Evolutionary conservation across 2,797 vertebrate species (phyloP).

Genomic region (Peromyscus melanophrys): DNA sequence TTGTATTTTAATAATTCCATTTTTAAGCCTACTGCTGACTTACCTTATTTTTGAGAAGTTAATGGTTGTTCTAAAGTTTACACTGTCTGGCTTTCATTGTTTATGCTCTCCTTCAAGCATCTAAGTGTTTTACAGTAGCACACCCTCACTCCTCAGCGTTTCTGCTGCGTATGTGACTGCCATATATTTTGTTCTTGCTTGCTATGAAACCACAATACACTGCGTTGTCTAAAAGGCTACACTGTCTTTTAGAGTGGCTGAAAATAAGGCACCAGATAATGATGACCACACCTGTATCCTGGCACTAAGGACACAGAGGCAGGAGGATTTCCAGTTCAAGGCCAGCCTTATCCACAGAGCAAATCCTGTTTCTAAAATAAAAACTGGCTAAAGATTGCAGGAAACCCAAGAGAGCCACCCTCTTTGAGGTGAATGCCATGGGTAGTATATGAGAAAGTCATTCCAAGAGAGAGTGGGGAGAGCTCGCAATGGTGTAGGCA

Average conservation of each 20-base stretch:
- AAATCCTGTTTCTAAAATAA: not conserved
- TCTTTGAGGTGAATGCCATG: not conserved
- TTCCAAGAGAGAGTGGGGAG: not conserved
- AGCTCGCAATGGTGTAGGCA: not conserved
- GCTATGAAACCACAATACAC: not conserved
- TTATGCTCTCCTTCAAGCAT: not conserved
- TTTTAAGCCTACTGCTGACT: conserved; percentile 14
- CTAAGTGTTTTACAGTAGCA: not conserved
- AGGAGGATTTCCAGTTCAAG: not conserved
- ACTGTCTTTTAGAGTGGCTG: conserved; percentile 3
- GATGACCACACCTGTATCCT: not conserved
- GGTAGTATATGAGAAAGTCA: too few relatives aligned
- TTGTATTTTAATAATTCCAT: not conserved
- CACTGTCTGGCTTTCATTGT: not conserved
- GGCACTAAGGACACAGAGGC: not conserved
- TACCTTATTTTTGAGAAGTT: conserved; percentile 52
- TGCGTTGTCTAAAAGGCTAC: not conserved
- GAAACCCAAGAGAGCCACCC: not conserved
- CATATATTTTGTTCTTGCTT: not conserved
- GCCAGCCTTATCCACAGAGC: not conserved
- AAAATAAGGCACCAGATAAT: not conserved
- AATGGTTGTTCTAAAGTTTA: not conserved
- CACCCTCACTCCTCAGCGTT: not conserved
- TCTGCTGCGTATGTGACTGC: not conserved
- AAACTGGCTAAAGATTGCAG: not conserved